Percentiles rank a stretch among this genome's conserved stretches.
phyloP scores from a whole-genome alignment of 2,113 vertebrate genomes.

The Propithecus coquereli region DNA sequence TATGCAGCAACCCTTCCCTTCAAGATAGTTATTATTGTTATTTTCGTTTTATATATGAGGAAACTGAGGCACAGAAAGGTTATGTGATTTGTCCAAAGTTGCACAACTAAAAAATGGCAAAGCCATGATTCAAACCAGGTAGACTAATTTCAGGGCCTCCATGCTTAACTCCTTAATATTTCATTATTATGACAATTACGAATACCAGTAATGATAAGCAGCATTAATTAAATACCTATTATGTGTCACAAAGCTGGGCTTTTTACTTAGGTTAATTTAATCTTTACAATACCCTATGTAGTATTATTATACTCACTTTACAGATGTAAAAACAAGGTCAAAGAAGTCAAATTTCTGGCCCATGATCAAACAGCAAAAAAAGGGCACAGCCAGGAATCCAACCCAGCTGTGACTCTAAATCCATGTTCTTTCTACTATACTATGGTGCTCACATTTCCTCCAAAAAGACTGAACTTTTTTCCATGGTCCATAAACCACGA shows the following conservation, averaged over 20 bases:
- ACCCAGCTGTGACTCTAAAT: neutral
- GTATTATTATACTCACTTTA: neutral
- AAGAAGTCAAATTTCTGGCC: neutral
- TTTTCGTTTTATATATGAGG: neutral
- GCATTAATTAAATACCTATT: neutral
- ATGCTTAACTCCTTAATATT: neutral
- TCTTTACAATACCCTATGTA: neutral
- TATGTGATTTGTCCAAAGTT: neutral
- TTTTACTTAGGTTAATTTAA: neutral
- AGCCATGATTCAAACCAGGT: neutral
- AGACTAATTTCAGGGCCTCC: neutral
- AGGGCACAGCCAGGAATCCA: neutral
- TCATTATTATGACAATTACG: neutral
- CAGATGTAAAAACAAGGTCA: neutral
- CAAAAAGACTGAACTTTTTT: neutral
- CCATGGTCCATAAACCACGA: neutral
- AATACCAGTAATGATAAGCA: neutral
- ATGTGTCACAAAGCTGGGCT: neutral
- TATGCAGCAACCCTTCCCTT: neutral
- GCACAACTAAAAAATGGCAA: neutral
- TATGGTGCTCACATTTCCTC: neutral
- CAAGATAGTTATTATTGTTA: neutral
- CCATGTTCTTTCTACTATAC: neutral
- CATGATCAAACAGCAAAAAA: neutral
- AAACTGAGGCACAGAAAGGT: neutral